These are phyloP conservation scores for Heliconius sara DNA, from an alignment of 2,888 invertebrate species.

Conservation along the genomic window DNA sequence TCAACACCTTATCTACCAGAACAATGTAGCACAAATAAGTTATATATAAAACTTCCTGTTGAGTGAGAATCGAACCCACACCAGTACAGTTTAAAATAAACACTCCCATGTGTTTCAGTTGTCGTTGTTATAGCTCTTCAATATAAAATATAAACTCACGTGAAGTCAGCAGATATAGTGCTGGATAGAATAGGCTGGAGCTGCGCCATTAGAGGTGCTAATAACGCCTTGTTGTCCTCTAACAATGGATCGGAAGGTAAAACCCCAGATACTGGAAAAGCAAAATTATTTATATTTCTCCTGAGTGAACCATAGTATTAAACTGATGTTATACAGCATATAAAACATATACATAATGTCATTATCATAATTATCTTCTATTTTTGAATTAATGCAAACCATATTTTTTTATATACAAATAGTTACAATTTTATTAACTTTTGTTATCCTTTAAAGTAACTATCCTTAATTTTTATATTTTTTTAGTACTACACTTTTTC, in stretches of 20 bases:
- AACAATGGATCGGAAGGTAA: constrained; percentile 85
- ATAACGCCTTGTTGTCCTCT: constrained; percentile 84
- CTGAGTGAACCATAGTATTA: background rate
- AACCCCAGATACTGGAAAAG: constrained; percentile 52
- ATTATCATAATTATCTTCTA: background rate
- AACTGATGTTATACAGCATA: background rate
- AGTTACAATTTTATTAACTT: background rate
- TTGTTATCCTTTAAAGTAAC: background rate
- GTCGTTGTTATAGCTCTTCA: background rate
- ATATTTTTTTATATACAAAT: no score
- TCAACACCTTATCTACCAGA: background rate
- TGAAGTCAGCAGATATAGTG: constrained; percentile 65
- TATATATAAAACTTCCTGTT: no score
- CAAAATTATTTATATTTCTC: background rate
- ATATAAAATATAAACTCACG: constrained; percentile 52
- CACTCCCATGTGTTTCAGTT: background rate
- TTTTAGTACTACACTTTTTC: background rate
- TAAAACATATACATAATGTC: background rate
- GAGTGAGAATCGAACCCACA: no score
- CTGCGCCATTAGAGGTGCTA: constrained; percentile 82
- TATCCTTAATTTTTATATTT: background rate
- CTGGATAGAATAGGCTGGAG: constrained; percentile 77
- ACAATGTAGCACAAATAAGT: no score
- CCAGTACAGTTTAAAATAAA: no score
- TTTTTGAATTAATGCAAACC: background rate